Evolutionary conservation across 37 sponge, comb jelly and placozoan species (phyloP).

Genomic region (Agelas oroides): DNA sequence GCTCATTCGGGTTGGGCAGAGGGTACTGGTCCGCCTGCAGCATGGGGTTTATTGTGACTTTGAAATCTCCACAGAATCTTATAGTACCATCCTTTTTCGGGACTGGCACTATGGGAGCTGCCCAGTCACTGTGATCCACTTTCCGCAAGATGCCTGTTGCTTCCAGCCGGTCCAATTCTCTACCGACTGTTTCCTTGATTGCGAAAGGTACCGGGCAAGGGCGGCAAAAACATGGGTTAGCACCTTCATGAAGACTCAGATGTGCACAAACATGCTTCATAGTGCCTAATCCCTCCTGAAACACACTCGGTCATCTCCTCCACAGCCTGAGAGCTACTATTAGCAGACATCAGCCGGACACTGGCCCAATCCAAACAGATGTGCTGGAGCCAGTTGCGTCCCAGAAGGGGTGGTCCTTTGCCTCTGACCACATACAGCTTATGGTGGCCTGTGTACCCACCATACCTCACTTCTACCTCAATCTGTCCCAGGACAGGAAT

Average conservation of each 20-base stretch:
- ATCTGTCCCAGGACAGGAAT: not conserved
- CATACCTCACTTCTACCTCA: conserved; percentile 2
- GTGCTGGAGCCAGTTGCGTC: conserved; percentile 40
- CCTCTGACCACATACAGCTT: conserved; percentile 12
- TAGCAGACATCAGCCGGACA: not conserved
- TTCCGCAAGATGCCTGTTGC: conserved; percentile 26
- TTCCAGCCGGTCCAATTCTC: conserved; percentile 36
- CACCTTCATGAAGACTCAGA: not conserved
- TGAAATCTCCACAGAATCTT: conserved; percentile 63
- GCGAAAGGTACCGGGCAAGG: conserved; percentile 40
- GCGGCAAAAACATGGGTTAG: conserved; percentile 22
- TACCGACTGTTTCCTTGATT: not conserved
- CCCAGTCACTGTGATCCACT: conserved; percentile 59
- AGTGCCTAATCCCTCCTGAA: conserved; percentile 2
- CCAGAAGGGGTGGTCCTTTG: not conserved
- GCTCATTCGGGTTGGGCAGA: conserved; percentile 46
- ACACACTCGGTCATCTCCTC: conserved; percentile 4
- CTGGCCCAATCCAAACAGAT: conserved; percentile 25
- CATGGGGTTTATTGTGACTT: conserved; percentile 49
- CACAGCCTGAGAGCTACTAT: not conserved
- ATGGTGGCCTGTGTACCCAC: not conserved
- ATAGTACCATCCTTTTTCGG: conserved; percentile 42
- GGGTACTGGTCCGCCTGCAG: conserved; percentile 53
- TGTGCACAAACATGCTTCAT: conserved; percentile 30
- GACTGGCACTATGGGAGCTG: conserved; percentile 67